phyloP scores from a whole-genome alignment of 2,113 vertebrate species.

The Psammodynastes pulverulentus region DNA sequence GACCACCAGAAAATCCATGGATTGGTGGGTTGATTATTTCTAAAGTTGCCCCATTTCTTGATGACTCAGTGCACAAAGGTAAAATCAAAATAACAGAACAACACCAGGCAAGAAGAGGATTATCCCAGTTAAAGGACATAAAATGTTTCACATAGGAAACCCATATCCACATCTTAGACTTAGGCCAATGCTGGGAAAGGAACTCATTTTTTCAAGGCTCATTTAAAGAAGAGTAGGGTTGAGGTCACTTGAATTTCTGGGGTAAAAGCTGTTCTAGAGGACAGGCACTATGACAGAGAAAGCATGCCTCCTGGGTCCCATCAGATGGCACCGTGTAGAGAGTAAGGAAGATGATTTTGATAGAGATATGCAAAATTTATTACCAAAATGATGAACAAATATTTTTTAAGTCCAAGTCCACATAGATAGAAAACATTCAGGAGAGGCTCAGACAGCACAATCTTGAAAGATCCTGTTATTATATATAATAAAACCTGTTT shows the following conservation, averaged over 20 bases:
- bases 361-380: neutral
- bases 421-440: neutral
- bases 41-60: neutral
- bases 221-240: neutral
- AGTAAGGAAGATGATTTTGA: neutral
- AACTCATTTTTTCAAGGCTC: neutral
- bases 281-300: neutral
- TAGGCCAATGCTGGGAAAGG: neutral
- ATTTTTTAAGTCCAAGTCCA: neutral
- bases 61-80: neutral
- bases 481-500: neutral
- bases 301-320: neutral
- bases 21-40: neutral
- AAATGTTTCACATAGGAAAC: neutral
- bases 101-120: neutral
- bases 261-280: neutral
- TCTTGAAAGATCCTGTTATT: neutral
- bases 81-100: neutral
- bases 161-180: neutral
- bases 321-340: neutral
- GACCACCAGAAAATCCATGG: neutral
- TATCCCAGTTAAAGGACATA: neutral
- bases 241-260: neutral
- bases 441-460: neutral
- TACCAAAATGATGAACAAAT: neutral